These are phyloP conservation scores for Tolypeutes matacus DNA, from an alignment of 2,797 vertebrate genomes.

Conservation along the genomic window DNA sequence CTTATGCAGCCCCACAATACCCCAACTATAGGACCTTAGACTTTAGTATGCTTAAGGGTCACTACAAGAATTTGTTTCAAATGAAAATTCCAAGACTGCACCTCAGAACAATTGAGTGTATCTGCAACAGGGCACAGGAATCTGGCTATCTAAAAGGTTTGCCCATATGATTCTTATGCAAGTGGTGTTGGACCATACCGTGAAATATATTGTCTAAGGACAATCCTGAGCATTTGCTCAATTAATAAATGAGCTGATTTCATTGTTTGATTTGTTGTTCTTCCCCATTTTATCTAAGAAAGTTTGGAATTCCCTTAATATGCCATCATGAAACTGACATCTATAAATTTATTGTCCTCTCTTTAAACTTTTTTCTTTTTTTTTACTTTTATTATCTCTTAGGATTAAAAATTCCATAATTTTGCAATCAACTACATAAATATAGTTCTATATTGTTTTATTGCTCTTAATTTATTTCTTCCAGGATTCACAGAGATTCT, in stretches of 20 bases:
- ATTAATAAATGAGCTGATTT: neutral
- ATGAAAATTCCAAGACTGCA: slow-evolving; percentile 3
- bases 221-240: neutral
- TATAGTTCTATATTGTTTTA: slow-evolving; percentile 10
- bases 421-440: neutral
- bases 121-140: neutral
- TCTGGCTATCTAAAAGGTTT: neutral
- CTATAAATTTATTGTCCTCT: neutral
- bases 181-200: neutral
- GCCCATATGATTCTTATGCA: neutral
- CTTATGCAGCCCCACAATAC: neutral
- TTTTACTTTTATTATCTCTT: neutral
- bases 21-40: neutral
- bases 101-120: neutral
- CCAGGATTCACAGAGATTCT: slow-evolving; percentile 16
- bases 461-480: slow-evolving; percentile 51
- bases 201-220: neutral
- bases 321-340: neutral
- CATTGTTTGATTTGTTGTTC: neutral
- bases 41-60: neutral
- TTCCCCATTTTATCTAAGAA: slow-evolving; percentile 32
- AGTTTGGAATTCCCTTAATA: slow-evolving; percentile 15
- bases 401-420: slow-evolving; percentile 24
- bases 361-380: neutral
- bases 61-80: neutral